Base-by-base conservation (phyloP, 2,888 invertebrate species). In the Clistopyga incitator region DNA sequence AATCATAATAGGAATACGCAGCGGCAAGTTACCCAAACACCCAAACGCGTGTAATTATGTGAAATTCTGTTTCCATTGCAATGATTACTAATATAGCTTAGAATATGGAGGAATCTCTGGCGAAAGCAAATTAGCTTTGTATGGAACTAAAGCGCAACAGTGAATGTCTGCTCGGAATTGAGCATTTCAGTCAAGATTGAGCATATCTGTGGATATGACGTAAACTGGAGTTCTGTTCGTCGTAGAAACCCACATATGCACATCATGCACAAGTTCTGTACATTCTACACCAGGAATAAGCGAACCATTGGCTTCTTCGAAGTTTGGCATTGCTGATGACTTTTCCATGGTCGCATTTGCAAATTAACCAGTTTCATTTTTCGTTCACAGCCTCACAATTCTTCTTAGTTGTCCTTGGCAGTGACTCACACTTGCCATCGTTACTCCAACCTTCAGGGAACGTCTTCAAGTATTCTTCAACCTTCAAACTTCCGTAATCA, bases 111-210 rank as follows among this genome's bases (percentile, higher is more conserved):
- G 20, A 76, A 81, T 65, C 23, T 67, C 56, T 65, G 56, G 50
- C 77, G 18, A 42, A 77, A 81, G 65, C 71, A 42, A 81, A 81
- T 81, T 81, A 81, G 77, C 71, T 72, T 71, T 77, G 38, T n/a
- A 38, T 52, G 50, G 29, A 18, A n/a, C 20, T 29, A 4, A 15
- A 42, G 79, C 38, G 56, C n/a, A 59, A 54, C 67, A 18, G 65
- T 45, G 54, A 25, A 11, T 13, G 13, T 52, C 38, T 38, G 18
- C 42, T 54, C 45, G 54, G 15, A 52, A 71, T 54, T 52, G 15
- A 61, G 78, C 59, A 59, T 68, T 80, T 74, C 74, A 74, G 47
- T 67, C 67, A n/a, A n/a, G n/a, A n/a, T 38, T 20, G 18, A 38
- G 59, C 23, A 65, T 68, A 59, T 59, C 47, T 54, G 20, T 50